These are phyloP conservation scores for Scolopax bukidnonensis DNA, from an alignment of 2,797 vertebrate species.

Conservation along the genomic window DNA sequence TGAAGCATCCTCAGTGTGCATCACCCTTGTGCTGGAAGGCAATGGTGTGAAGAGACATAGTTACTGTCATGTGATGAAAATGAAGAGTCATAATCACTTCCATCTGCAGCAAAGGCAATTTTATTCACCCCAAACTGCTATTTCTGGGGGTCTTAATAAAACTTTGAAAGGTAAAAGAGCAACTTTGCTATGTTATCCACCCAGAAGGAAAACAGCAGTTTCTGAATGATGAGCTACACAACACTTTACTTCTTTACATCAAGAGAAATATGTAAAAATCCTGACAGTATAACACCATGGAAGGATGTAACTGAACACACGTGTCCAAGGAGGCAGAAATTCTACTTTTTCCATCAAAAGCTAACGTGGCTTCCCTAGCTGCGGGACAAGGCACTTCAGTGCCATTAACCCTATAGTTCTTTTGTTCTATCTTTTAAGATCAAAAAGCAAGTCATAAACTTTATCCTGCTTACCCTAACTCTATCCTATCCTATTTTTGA, in stretches of 20 bases:
- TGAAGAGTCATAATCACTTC: neutral
- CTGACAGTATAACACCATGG: no score
- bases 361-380: neutral
- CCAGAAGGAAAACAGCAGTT: neutral
- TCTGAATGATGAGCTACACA: neutral
- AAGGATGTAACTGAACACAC: neutral
- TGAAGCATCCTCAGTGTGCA: neutral
- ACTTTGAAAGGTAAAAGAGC: neutral
- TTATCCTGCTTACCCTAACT: neutral
- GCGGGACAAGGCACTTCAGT: neutral
- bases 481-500: constrained; percentile 28
- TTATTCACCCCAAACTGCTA: neutral
- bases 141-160: neutral
- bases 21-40: neutral
- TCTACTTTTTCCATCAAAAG: neutral
- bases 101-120: neutral
- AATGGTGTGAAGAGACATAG: neutral
- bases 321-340: neutral
- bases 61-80: neutral
- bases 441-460: neutral
- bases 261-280: neutral
- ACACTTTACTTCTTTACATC: no score
- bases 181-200: neutral
- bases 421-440: neutral
- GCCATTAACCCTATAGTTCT: neutral